phyloP scores from a whole-genome alignment of 2,888 invertebrate species.

The Dexiosoma caninum region DNA sequence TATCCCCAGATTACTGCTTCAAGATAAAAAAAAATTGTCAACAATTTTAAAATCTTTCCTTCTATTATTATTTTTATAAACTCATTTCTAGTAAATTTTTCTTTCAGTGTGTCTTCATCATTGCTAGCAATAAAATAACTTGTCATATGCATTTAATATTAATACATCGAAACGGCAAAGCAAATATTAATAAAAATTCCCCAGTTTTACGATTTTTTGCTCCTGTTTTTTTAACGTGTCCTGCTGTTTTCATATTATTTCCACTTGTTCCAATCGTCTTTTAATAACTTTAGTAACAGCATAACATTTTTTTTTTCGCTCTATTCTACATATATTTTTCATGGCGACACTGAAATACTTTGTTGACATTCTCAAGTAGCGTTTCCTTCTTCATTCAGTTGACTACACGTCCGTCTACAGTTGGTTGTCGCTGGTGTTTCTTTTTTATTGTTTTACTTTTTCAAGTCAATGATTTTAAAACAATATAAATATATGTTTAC shows the following conservation, averaged over 20 bases:
- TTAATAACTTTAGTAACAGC: slow-evolving; percentile 32
- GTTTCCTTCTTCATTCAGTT: slow-evolving; percentile 24
- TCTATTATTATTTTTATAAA: too few species aligned
- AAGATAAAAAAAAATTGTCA: too few species aligned
- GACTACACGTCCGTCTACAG: neutral
- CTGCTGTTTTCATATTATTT: slow-evolving; percentile 59
- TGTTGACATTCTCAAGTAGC: slow-evolving; percentile 58
- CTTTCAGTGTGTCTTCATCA: neutral
- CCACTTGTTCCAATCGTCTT: slow-evolving; percentile 51
- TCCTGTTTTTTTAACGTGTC: slow-evolving; percentile 31
- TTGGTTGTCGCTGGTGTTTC: slow-evolving; percentile 17
- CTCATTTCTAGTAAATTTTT: too few species aligned
- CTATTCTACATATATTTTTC: slow-evolving; percentile 30
- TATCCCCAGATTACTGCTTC: too few species aligned
- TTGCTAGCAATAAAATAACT: slow-evolving; percentile 23
- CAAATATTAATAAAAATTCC: slow-evolving; percentile 42
- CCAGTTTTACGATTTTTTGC: slow-evolving; percentile 2
- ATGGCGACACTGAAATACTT: slow-evolving; percentile 61
- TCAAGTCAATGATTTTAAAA: slow-evolving; percentile 46
- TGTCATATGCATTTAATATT: slow-evolving; percentile 46
- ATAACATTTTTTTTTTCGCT: neutral
- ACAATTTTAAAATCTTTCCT: too few species aligned
- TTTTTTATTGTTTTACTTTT: slow-evolving; percentile 19
- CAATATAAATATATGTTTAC: slow-evolving; percentile 45
- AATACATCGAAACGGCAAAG: slow-evolving; percentile 1